Evolutionary conservation across 2,113 vertebrate species (phyloP).

Genomic region (Phocoena phocoena): DNA sequence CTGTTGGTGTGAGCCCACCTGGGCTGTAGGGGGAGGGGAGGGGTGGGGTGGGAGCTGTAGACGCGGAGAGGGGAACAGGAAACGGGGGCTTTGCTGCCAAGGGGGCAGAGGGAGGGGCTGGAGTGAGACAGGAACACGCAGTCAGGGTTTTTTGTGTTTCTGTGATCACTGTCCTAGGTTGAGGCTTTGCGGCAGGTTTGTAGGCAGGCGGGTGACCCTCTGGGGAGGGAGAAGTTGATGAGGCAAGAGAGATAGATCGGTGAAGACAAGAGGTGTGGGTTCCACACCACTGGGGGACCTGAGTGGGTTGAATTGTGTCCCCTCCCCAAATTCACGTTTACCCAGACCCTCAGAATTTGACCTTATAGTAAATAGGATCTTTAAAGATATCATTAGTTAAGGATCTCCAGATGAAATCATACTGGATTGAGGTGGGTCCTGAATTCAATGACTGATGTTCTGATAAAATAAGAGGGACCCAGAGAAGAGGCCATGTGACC

Average conservation of each 20-base stretch:
- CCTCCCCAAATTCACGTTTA: not conserved
- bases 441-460: not conserved
- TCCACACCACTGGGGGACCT: not conserved
- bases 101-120: not conserved
- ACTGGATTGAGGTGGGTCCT: not conserved
- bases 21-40: too few species aligned
- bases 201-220: not conserved
- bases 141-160: not conserved
- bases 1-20: accelerated
- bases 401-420: not conserved
- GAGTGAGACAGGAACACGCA: accelerated
- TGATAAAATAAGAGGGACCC: not conserved
- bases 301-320: too few species aligned
- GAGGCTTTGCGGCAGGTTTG: not conserved
- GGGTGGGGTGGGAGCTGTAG: not conserved
- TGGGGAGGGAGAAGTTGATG: not conserved
- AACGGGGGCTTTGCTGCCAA: not conserved
- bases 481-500: not conserved
- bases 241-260: not conserved
- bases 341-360: not conserved
- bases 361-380: not conserved
- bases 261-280: accelerated
- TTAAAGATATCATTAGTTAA: not conserved
- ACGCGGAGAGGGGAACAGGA: not conserved
- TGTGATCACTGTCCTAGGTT: not conserved